Percentiles rank a stretch among this genome's conserved stretches.
These are phyloP conservation scores for Isaurus tuberculatus DNA, from an alignment of 92 coral and sea anemone genomes.

Conservation along the genomic window DNA sequence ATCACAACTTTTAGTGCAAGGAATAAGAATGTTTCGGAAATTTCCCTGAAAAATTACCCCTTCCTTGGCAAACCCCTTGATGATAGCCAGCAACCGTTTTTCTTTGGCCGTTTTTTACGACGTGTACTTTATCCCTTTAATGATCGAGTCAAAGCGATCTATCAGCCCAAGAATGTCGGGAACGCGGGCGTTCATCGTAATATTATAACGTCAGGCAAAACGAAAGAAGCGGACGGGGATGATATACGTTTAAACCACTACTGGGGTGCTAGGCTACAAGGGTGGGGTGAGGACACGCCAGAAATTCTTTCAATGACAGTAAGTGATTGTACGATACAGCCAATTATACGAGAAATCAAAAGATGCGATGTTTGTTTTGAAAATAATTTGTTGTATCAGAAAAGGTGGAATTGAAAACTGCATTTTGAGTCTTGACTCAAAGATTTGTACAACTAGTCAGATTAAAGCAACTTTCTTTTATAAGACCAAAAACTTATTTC, in stretches of 20 bases:
- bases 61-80: conserved; percentile 60
- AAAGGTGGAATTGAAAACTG: conserved; percentile 26
- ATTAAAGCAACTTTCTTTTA: no score
- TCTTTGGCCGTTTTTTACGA: conserved; percentile 53
- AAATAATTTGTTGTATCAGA: not conserved
- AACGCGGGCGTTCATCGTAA: conserved; percentile 54
- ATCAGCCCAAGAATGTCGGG: conserved; percentile 27
- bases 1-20: not conserved
- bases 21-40: conserved; percentile 39
- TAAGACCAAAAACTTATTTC: no score
- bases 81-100: conserved; percentile 37
- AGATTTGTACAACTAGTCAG: no score
- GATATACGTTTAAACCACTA: conserved; percentile 74
- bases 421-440: no score
- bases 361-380: conserved; percentile 37
- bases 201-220: conserved; percentile 22
- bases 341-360: conserved; percentile 50
- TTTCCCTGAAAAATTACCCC: conserved; percentile 45
- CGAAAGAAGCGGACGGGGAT: conserved; percentile 40
- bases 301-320: conserved; percentile 58
- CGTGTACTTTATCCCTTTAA: conserved; percentile 42
- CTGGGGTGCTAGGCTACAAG: conserved; percentile 85
- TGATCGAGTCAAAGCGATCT: conserved; percentile 51
- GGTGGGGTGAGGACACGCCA: conserved; percentile 87
- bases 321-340: conserved; percentile 56